phyloP scores from a whole-genome alignment of 2,113 vertebrate species.

The Trichechus manatus region DNA sequence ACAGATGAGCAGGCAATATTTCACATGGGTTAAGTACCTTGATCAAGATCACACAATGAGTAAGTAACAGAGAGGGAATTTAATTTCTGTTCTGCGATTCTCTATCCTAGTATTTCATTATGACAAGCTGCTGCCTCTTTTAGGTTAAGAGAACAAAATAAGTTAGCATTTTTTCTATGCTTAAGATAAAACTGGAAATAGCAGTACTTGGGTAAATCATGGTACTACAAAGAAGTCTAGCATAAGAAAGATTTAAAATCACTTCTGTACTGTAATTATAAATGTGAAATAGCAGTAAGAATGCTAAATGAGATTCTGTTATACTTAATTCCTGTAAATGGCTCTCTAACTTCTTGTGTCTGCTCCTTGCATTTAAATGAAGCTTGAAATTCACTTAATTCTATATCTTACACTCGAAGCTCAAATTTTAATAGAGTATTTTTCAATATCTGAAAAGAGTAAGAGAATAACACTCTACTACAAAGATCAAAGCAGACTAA shows the following conservation, averaged over 20 bases:
- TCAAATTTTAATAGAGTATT: neutral
- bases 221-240: neutral
- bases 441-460: neutral
- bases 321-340: slow-evolving; percentile 39
- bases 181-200: slow-evolving; percentile 52
- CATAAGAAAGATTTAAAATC: slow-evolving; percentile 36
- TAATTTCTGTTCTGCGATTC: neutral
- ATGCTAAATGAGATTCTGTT: slow-evolving; percentile 42
- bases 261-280: slow-evolving; percentile 41
- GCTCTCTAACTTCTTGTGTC: slow-evolving; percentile 26
- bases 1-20: neutral
- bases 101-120: slow-evolving; percentile 5
- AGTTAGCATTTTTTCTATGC: neutral
- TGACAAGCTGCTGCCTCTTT: neutral
- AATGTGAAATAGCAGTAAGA: slow-evolving; percentile 58
- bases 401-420: neutral
- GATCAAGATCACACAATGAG: neutral
- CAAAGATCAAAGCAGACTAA: neutral
- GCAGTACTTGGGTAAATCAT: neutral
- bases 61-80: slow-evolving; percentile 3
- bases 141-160: slow-evolving; percentile 36
- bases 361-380: slow-evolving; percentile 42
- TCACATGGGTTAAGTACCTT: neutral
- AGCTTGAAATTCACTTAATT: slow-evolving; percentile 1
- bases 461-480: neutral